These are phyloP conservation scores for Coenobita brevimanus DNA, from an alignment of 1,140 invertebrate genomes.

Conservation along the genomic window DNA sequence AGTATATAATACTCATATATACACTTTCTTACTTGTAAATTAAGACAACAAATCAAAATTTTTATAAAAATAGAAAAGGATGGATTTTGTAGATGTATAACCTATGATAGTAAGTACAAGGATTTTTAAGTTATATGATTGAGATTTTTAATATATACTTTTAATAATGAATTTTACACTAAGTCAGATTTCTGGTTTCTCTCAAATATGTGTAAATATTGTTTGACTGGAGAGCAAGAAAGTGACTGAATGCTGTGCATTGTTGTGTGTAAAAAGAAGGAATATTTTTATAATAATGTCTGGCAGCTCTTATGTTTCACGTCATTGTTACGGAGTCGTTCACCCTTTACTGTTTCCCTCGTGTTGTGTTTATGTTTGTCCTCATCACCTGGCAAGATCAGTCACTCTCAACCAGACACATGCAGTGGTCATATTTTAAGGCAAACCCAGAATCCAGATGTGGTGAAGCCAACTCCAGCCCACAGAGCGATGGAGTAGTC, in stretches of 20 bases:
- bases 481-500: too few relatives aligned
- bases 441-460: too few relatives aligned
- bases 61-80: constrained; percentile 60
- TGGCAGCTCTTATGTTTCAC: constrained; percentile 58
- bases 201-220: constrained; percentile 63
- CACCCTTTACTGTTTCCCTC: constrained; percentile 57
- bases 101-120: constrained; percentile 66
- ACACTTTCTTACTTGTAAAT: constrained; percentile 58
- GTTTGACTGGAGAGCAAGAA: constrained; percentile 63
- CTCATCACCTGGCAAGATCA: constrained; percentile 44
- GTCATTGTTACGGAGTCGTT: constrained; percentile 56
- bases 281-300: constrained; percentile 65
- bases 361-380: constrained; percentile 65
- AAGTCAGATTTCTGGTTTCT: constrained; percentile 65
- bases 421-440: too few relatives aligned
- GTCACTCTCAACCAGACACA: not conserved
- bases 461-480: too few relatives aligned
- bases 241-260: constrained; percentile 64
- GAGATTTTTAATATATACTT: constrained; percentile 69
- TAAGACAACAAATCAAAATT: constrained; percentile 63
- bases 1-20: constrained; percentile 64
- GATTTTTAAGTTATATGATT: constrained; percentile 68
- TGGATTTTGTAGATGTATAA: constrained; percentile 60
- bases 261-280: constrained; percentile 65
- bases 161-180: constrained; percentile 67